Evolutionary conservation across 2,113 vertebrate species (phyloP).

Genomic region (Todiramphus chloris): DNA sequence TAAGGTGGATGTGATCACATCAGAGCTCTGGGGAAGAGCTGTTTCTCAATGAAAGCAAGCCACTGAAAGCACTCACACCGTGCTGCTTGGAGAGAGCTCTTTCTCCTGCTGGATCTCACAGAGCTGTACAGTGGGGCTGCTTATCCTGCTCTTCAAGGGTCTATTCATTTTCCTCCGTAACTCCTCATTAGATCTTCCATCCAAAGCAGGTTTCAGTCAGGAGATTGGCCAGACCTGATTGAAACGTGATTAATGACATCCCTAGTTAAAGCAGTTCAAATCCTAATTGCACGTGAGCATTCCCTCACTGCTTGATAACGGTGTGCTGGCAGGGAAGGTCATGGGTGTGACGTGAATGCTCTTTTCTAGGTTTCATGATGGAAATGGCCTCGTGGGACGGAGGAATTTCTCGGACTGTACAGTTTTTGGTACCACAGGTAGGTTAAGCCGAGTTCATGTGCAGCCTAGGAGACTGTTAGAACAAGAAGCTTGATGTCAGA

Average conservation of each 20-base stretch:
- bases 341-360: neutral
- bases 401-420: conserved; percentile 95
- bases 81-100: neutral
- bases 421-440: conserved; percentile 97
- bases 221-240: neutral
- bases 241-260: neutral
- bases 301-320: neutral
- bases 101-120: neutral
- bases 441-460: neutral
- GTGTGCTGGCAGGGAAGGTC: neutral
- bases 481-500: neutral
- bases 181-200: neutral
- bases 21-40: neutral
- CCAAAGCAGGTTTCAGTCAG: neutral
- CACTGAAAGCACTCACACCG: neutral
- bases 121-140: neutral
- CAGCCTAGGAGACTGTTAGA: neutral
- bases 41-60: neutral
- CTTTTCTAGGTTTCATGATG: conserved; percentile 95
- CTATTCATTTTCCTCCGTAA: neutral
- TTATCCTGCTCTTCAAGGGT: neutral
- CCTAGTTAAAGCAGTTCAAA: neutral
- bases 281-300: neutral
- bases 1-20: neutral
- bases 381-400: conserved; percentile 99